Conservation (phyloP, 2,888 invertebrate genomes). For the Microchrysa polita region DNA sequence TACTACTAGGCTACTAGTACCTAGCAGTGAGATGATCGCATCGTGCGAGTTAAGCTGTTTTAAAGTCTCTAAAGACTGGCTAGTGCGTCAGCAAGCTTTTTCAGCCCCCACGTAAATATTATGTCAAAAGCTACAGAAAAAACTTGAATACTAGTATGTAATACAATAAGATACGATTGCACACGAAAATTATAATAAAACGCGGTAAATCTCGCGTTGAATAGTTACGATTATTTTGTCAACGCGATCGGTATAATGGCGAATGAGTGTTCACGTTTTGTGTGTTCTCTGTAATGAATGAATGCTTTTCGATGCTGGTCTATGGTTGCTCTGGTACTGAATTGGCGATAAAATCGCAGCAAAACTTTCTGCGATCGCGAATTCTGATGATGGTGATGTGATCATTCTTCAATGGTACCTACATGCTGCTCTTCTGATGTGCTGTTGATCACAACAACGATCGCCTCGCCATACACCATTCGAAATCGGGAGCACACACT, state of each 20-base stretch:
- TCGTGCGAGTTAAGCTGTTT: no score
- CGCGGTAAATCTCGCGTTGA: background rate
- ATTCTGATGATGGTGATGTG: background rate
- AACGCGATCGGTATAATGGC: background rate
- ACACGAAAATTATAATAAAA: no score
- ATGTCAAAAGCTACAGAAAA: no score
- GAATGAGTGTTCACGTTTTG: background rate
- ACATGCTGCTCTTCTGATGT: background rate
- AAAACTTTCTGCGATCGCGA: background rate
- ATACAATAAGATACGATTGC: no score
- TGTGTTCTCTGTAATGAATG: background rate
- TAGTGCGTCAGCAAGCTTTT: no score
- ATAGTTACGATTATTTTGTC: constrained; percentile 1
- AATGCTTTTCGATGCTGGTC: background rate
- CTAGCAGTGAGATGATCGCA: no score
- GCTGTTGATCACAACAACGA: constrained; percentile 1
- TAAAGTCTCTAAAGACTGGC: no score
- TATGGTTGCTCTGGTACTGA: no score
- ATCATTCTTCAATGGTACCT: no score
- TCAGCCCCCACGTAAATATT: no score
- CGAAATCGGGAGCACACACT: constrained; percentile 3
- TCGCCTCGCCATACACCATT: constrained; percentile 16
- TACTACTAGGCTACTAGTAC: no score
- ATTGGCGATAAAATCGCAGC: background rate
- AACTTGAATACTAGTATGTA: no score